Evolutionary conservation across 2,113 vertebrate genomes (phyloP).

Genomic region (Gasterosteus aculeatus): DNA sequence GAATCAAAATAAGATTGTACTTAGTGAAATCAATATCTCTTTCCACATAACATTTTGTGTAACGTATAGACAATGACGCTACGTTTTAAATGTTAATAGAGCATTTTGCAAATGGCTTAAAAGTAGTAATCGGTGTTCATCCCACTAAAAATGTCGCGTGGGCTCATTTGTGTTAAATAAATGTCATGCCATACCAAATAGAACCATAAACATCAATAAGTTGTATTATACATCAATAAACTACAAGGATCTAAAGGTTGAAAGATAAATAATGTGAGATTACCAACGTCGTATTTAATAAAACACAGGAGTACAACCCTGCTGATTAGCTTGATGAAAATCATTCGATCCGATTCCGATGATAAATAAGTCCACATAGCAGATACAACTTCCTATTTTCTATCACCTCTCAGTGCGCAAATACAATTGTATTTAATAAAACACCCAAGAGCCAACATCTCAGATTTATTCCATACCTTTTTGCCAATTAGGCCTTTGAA

Average conservation of each 20-base stretch:
- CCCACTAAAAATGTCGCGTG: slow-evolving; percentile 58
- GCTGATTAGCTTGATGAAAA: slow-evolving; percentile 58
- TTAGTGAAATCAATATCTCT: slow-evolving; percentile 78
- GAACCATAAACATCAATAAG: slow-evolving; percentile 64
- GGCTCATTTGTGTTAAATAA: slow-evolving; percentile 72
- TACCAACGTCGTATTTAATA: slow-evolving; percentile 62
- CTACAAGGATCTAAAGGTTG: slow-evolving; percentile 72
- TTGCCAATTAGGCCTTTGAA: slow-evolving; percentile 94
- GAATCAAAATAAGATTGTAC: slow-evolving; percentile 77
- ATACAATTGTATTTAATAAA: slow-evolving; percentile 74
- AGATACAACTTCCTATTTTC: slow-evolving; percentile 76
- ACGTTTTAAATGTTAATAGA: slow-evolving; percentile 82
- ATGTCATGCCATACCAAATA: slow-evolving; percentile 68
- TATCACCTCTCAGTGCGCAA: slow-evolving; percentile 68
- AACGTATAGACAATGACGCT: slow-evolving; percentile 63
- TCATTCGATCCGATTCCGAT: slow-evolving; percentile 46
- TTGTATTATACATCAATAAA: slow-evolving; percentile 59
- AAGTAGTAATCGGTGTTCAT: slow-evolving; percentile 63
- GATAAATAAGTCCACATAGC: slow-evolving; percentile 73
- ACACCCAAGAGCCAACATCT: slow-evolving; percentile 75
- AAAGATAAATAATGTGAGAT: slow-evolving; percentile 56
- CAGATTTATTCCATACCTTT: slow-evolving; percentile 85
- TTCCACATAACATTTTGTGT: slow-evolving; percentile 75
- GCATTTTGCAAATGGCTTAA: slow-evolving; percentile 76
- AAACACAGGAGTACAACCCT: slow-evolving; percentile 42